Percentiles rank a stretch among this genome's conserved stretches.
Evolutionary conservation across 23 tunicate species (phyloP).

Genomic region (Phallusia fumigata): DNA sequence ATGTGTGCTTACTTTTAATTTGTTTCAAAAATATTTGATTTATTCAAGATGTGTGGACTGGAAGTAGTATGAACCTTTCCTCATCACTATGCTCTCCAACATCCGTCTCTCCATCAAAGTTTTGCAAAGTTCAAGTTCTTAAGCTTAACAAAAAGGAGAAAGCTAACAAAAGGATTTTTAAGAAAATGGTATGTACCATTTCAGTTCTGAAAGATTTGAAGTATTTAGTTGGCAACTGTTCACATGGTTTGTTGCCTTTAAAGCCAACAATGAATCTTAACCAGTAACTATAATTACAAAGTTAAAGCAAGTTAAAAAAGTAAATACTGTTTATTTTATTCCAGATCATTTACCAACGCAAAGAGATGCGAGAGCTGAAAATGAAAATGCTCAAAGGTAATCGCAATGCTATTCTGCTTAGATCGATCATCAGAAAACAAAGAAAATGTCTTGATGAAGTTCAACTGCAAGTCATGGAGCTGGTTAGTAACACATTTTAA

Average conservation of each 20-base stretch:
- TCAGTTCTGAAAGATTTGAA: no score
- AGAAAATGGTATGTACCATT: background rate
- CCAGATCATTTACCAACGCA: background rate
- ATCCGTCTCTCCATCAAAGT: background rate
- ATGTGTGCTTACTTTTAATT: no score
- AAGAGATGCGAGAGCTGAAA: background rate
- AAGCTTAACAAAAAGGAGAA: background rate
- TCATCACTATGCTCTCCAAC: background rate
- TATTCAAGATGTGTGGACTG: background rate
- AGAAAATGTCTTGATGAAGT: background rate
- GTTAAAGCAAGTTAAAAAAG: no score
- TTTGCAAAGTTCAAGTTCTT: conserved; percentile 6
- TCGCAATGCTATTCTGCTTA: background rate
- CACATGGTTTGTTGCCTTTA: no score
- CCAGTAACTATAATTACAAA: no score
- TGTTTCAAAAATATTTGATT: no score
- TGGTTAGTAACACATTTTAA: background rate
- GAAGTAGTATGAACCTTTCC: background rate
- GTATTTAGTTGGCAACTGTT: no score
- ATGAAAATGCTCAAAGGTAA: background rate
- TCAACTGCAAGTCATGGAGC: background rate
- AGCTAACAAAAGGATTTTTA: background rate
- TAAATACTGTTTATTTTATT: background rate
- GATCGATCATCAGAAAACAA: background rate
- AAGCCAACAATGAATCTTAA: no score